A percentile compares a stretch with the other conserved stretches of the same genome.
These are phyloP conservation scores for Ramazzottius varieornatus DNA, from an alignment of 2,888 invertebrate genomes.

Conservation along the genomic window DNA sequence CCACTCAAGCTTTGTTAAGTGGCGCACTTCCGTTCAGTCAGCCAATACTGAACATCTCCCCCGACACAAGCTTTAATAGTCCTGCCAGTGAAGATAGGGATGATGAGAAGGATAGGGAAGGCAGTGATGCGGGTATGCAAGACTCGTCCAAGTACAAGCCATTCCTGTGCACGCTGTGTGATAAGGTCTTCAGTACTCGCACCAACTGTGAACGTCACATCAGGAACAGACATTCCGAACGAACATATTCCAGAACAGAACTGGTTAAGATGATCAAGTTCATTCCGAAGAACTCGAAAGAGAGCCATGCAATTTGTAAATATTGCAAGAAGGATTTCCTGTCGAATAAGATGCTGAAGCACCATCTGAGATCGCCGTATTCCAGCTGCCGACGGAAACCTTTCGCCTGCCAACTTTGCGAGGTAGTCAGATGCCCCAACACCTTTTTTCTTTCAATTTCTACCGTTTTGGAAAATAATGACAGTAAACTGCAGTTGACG, in stretches of 20 bases:
- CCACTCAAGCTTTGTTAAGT: no score
- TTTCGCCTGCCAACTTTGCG: conserved; percentile 21
- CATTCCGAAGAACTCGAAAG: neutral
- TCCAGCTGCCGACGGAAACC: conserved; percentile 20
- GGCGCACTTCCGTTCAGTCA: neutral
- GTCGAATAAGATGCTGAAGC: conserved; percentile 21
- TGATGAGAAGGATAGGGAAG: neutral
- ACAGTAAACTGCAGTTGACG: no score
- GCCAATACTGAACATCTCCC: neutral
- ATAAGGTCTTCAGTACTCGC: conserved; percentile 84
- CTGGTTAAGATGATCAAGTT: conserved; percentile 3
- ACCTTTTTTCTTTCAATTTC: no score
- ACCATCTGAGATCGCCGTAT: conserved; percentile 21
- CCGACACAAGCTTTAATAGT: no score
- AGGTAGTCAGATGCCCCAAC: no score
- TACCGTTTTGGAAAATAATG: no score
- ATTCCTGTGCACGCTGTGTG: conserved; percentile 76
- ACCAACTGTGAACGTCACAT: conserved; percentile 86
- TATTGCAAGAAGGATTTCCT: conserved; percentile 25
- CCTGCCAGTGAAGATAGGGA: neutral
- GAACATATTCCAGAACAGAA: conserved; percentile 23
- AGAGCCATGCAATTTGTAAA: conserved; percentile 21
- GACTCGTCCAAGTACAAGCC: conserved; percentile 26
- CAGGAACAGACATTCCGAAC: conserved; percentile 62
- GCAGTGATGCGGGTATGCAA: neutral